These are phyloP conservation scores for Dryas iulia DNA, from an alignment of 1,140 invertebrate genomes.

Conservation along the genomic window DNA sequence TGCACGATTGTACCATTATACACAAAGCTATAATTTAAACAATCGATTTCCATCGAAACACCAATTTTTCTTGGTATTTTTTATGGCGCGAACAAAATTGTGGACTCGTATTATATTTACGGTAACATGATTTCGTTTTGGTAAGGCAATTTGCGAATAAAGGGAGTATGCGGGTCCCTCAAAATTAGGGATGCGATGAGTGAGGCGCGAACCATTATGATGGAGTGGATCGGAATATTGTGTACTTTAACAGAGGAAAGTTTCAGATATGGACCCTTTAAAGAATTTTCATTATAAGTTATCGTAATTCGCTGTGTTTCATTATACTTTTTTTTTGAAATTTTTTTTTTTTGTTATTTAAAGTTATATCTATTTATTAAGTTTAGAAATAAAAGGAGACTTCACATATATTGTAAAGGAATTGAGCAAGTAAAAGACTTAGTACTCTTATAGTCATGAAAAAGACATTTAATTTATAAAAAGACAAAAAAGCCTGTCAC, in stretches of 20 bases:
- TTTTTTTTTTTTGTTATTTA: not conserved
- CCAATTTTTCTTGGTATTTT: not conserved
- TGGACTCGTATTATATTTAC: not conserved
- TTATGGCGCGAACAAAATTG: not conserved
- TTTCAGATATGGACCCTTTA: not conserved
- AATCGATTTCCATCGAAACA: not conserved
- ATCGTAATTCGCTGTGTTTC: not conserved
- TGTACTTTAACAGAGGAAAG: not conserved
- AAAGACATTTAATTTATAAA: too few species aligned
- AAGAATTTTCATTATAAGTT: not conserved
- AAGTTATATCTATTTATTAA: too few species aligned
- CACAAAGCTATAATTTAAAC: not conserved
- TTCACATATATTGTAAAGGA: too few species aligned
- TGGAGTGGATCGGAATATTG: not conserved
- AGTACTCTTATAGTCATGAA: too few species aligned
- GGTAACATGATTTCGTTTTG: constrained; percentile 5
- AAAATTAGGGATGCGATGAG: constrained; percentile 16
- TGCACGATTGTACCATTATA: not conserved
- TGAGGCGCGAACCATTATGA: constrained; percentile 4
- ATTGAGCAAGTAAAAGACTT: too few species aligned
- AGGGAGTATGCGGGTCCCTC: not conserved
- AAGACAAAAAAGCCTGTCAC: not conserved
- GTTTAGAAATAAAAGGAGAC: too few species aligned
- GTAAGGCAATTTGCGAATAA: constrained; percentile 16
- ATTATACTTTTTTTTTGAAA: not conserved